Base-by-base conservation (phyloP, 2,113 vertebrate species). In the Catharus fuscescens region DNA sequence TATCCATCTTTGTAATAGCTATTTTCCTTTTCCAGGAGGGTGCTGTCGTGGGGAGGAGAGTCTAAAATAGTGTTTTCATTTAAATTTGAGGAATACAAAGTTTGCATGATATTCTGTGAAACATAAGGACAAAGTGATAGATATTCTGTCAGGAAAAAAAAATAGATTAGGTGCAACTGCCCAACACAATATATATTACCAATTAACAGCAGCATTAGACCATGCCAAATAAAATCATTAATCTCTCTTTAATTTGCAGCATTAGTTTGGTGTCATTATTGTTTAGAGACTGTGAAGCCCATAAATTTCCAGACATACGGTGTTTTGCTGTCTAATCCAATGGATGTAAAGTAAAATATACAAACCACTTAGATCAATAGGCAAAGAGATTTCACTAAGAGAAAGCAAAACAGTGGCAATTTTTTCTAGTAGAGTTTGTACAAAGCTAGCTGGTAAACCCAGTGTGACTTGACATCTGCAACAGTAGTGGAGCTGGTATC, bases 241-340 rank as follows among this genome's bases (percentile, higher is more conserved):
- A 77, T 78, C 87, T 89, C 16, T 73, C 42, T 91, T 87, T 86
- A 90, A 92, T 90, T 95, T 92, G 59, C 52, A 66, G 47, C 44
- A 60, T 92, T 71, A 78, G 6, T 73, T 67, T 77, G 59, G 29
- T 73, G 18, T 73, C 32, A 12, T 80, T 96, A 91, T 54, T 95
- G 56, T 73, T 91, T 91, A 65, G 59, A 77, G 45, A 59, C 34
- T 62, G 17, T 54, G 44, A 88, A 32, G 19, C 29, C 32, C 29
- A 59, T 89, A 72, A 29, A 50, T 92, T 87, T 92, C 29, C 23
- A 38, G n/a, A 44, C 23, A 50, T 57, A 56, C 14, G 18, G 26
- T 40, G 47, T 66, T 93, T 64, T 66, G 34, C 10, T 80, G 29
- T 70, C 88, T 54, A 92, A 12, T 82, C 32, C 38, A 59, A 18